phyloP scores from a whole-genome alignment of 2,797 vertebrate genomes.

The Paramormyrops hopkinsi region DNA sequence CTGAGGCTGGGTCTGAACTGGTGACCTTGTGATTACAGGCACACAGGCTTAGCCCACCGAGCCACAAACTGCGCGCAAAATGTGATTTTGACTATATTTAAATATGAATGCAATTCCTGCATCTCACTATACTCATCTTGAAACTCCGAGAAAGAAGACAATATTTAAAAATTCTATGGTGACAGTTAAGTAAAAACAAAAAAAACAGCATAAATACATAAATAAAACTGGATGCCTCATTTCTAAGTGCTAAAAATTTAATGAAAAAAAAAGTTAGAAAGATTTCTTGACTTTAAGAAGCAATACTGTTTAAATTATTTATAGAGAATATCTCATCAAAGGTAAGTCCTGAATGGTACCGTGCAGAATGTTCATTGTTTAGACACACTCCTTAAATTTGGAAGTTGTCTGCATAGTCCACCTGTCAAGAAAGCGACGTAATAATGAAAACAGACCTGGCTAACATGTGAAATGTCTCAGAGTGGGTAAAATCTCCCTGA shows the following conservation, averaged over 20 bases:
- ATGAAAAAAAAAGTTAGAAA: slow-evolving; percentile 1
- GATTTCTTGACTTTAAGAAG: slow-evolving; percentile 11
- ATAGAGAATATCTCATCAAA: slow-evolving; percentile 24
- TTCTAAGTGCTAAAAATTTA: slow-evolving; percentile 18
- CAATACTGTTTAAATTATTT: slow-evolving; percentile 5
- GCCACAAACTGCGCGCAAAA: too few relatives aligned
- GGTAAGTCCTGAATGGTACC: slow-evolving; percentile 7
- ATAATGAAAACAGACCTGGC: not conserved
- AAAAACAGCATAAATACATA: slow-evolving; percentile 3
- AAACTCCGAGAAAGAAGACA: not conserved
- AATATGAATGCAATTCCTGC: not conserved
- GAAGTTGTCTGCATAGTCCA: not conserved
- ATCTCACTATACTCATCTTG: not conserved
- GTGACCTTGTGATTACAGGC: too few relatives aligned
- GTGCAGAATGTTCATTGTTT: slow-evolving; percentile 15
- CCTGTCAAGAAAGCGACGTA: not conserved
- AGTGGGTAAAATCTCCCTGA: not conserved
- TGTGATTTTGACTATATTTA: not conserved
- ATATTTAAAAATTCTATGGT: not conserved
- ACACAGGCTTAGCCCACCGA: too few relatives aligned
- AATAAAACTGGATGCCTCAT: not conserved
- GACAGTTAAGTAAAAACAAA: not conserved
- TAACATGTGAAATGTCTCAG: not conserved
- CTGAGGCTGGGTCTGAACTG: too few relatives aligned
- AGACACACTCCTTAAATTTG: not conserved